Evolutionary conservation across 2,113 vertebrate genomes (phyloP).

Genomic region (Eurypyga helias): DNA sequence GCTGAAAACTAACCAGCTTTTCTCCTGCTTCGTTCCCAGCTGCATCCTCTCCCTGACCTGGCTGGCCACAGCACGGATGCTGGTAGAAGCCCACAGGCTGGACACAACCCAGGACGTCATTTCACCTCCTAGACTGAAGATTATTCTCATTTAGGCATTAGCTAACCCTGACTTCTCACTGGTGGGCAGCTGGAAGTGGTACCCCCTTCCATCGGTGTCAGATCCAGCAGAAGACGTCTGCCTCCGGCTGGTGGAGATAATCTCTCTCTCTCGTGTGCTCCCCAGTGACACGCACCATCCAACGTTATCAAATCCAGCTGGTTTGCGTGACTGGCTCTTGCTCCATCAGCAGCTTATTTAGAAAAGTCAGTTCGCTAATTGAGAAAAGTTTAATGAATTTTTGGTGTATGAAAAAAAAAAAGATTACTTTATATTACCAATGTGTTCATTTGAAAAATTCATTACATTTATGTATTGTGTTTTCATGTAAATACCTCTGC

Average conservation of each 20-base stretch:
- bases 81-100: not conserved
- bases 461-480: slow-evolving; percentile 81
- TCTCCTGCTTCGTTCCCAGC: not conserved
- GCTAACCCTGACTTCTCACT: not conserved
- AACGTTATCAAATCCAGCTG: slow-evolving; percentile 33
- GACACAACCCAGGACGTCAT: not conserved
- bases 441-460: slow-evolving; percentile 78
- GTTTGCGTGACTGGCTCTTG: slow-evolving; percentile 32
- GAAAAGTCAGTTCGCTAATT: slow-evolving; percentile 78
- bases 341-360: slow-evolving; percentile 73
- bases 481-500: slow-evolving; percentile 82
- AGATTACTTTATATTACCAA: slow-evolving; percentile 72
- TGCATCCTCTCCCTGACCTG: not conserved
- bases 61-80: not conserved
- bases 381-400: slow-evolving; percentile 82
- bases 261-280: slow-evolving; percentile 11
- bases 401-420: not conserved
- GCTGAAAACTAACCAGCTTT: not conserved
- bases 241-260: slow-evolving; percentile 55
- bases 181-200: not conserved
- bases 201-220: not conserved
- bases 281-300: slow-evolving; percentile 18
- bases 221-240: not conserved
- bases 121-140: not conserved
- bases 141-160: not conserved